A percentile compares a stretch with the other conserved stretches of the same genome.
phyloP scores from a whole-genome alignment of 2,113 vertebrate genomes.

The Ctenomys sociabilis region DNA sequence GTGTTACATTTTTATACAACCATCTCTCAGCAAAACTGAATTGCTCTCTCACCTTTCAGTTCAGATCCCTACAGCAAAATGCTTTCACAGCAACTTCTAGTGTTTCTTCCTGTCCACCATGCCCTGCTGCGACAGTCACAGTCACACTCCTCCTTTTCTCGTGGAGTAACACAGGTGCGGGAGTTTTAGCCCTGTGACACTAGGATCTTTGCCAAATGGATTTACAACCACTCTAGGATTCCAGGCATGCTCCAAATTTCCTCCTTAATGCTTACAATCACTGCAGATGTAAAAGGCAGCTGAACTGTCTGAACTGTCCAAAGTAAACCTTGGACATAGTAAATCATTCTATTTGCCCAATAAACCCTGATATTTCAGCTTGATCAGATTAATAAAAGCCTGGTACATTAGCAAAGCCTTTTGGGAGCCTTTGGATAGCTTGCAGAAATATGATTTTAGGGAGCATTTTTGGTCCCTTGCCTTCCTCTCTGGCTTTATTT shows the following conservation, averaged over 20 bases:
- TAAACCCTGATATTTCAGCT: not conserved
- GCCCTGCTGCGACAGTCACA: not conserved
- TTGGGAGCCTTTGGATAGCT: not conserved
- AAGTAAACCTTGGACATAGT: not conserved
- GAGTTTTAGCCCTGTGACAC: not conserved
- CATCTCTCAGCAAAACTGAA: not conserved
- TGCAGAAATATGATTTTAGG: not conserved
- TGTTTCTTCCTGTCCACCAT: not conserved
- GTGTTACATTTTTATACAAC: not conserved
- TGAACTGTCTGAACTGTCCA: not conserved
- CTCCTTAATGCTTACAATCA: not conserved
- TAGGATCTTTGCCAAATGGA: not conserved
- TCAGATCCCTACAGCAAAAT: not conserved
- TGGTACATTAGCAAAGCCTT: not conserved
- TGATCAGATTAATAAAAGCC: not conserved
- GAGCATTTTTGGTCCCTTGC: not conserved
- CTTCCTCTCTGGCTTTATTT: not conserved
- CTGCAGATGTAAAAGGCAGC: not conserved
- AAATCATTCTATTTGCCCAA: not conserved
- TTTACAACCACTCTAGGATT: not conserved
- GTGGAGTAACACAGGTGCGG: not conserved
- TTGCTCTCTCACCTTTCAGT: not conserved
- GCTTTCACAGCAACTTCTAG: not conserved
- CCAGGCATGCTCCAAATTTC: not conserved
- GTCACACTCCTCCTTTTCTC: not conserved